phyloP scores from a whole-genome alignment of 2,888 invertebrate species.

The Itoplectis maculator region DNA sequence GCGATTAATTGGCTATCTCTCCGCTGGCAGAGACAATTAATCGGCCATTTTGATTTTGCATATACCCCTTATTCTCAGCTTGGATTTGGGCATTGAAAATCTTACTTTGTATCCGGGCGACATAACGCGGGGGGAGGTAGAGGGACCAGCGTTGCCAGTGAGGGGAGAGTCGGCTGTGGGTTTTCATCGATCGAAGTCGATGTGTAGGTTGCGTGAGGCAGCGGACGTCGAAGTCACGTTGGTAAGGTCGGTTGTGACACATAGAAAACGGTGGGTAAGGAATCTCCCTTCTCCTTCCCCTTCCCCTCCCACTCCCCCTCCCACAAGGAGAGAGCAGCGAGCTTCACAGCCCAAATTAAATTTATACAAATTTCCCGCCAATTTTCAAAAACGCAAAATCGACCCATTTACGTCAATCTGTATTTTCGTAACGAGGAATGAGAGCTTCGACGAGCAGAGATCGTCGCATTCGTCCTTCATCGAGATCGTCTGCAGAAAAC shows the following conservation, averaged over 20 bases:
- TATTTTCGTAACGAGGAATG: no score
- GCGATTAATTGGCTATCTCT: background rate
- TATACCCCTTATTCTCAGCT: constrained; percentile 57
- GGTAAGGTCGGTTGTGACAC: background rate
- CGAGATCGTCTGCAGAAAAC: no score
- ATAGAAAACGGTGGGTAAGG: constrained; percentile 1
- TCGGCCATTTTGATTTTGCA: constrained; percentile 53
- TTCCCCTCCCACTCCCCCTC: no score
- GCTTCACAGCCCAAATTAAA: no score
- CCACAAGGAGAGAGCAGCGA: no score
- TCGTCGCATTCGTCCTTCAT: no score
- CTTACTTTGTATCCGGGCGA: constrained; percentile 51
- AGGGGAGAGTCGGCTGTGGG: constrained; percentile 7
- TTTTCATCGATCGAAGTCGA: constrained; percentile 35
- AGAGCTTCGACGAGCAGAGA: no score
- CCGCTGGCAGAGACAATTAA: constrained; percentile 25
- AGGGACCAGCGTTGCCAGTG: background rate
- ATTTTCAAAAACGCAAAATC: no score
- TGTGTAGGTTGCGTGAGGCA: background rate
- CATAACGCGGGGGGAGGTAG: constrained; percentile 30
- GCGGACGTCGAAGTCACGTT: background rate
- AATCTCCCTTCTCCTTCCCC: no score
- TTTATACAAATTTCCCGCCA: no score
- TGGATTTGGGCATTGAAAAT: constrained; percentile 66
- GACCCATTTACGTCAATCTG: no score